Evolutionary conservation across 2,888 invertebrate species (phyloP), one percentile per base, ranked within the genome.

Genomic region (Chalcosyrphus nemorum): DNA sequence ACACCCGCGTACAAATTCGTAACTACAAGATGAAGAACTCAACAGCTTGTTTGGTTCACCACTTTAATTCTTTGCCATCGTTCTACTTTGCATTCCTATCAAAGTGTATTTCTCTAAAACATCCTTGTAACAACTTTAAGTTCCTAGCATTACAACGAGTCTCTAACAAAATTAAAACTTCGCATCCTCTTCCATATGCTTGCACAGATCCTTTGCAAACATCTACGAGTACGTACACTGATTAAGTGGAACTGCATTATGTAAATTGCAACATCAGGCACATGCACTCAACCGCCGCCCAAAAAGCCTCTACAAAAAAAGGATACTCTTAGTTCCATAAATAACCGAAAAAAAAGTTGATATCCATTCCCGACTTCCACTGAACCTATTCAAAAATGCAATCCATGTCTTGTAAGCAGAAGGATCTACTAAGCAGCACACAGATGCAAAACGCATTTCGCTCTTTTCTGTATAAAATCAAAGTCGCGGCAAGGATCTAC

Each of bases 201-300:
- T 29, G 54, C 41, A 61, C 13, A 59, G 52, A 29, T 74, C 54
- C 54, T 32, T 2, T 24, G 15, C 19, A 29, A 72, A 2, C 19
- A 47, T 52, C 15, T 17, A 57, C 45, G 45, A 35, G 11, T 35
- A 19, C 43, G 59, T 50, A 52, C 59, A 43, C 74, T 74, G 74
- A 80, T 80, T 77, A 72, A 61, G 52, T 52, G 61, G 45, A 82
- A 82, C 78, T 78, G 68, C 72, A 78, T 82, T 82, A 78, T 82
- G 82, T 38, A 77, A 81, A 81, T 81, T 65, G 43, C 11, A 72
- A 72, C 78, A 78, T 68, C 66, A 72, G 72, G 66, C 66, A 43
- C 27, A 21, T 17, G 45, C 43, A 57, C n/a, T 6, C 61, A 38
- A n/a, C n/a, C n/a, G n/a, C 45, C 9, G 6, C 45, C 17, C 50